Percentiles rank a stretch among this genome's conserved stretches.
Evolutionary conservation across 2,113 vertebrate species (phyloP).

Genomic region (Empidonax alnorum): DNA sequence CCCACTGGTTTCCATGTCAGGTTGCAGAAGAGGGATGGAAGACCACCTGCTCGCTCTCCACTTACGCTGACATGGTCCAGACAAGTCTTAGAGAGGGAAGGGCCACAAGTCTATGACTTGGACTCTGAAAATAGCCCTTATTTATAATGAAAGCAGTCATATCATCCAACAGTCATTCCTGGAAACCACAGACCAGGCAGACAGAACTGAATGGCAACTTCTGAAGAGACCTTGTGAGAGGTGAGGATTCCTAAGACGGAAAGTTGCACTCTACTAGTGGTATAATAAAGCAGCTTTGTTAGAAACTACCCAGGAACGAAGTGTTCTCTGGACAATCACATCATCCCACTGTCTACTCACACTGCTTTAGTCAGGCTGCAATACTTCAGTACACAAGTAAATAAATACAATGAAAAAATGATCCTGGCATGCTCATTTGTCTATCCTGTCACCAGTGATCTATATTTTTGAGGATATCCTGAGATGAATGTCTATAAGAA

Average conservation of each 20-base stretch:
- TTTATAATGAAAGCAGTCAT: neutral
- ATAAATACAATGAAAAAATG: constrained; percentile 38
- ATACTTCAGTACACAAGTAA: constrained; percentile 1
- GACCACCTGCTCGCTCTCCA: neutral
- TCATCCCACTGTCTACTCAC: neutral
- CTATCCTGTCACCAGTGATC: constrained; percentile 13
- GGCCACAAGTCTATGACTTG: neutral
- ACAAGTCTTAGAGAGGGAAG: neutral
- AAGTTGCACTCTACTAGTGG: neutral
- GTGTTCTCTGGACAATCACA: neutral
- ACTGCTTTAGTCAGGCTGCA: constrained; percentile 1
- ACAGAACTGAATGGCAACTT: neutral
- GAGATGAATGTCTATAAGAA: constrained; percentile 25
- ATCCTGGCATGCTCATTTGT: constrained; percentile 17
- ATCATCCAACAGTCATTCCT: neutral
- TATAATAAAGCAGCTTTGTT: neutral
- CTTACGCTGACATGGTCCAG: neutral
- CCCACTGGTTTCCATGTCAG: neutral
- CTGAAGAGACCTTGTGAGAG: neutral
- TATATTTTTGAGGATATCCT: constrained; percentile 17
- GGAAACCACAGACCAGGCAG: neutral
- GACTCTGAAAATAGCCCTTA: neutral
- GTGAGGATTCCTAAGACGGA: neutral
- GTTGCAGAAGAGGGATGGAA: neutral
- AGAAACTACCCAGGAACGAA: neutral